Evolutionary conservation across 2,797 vertebrate species (phyloP).

Genomic region (Typhlichthys subterraneus): DNA sequence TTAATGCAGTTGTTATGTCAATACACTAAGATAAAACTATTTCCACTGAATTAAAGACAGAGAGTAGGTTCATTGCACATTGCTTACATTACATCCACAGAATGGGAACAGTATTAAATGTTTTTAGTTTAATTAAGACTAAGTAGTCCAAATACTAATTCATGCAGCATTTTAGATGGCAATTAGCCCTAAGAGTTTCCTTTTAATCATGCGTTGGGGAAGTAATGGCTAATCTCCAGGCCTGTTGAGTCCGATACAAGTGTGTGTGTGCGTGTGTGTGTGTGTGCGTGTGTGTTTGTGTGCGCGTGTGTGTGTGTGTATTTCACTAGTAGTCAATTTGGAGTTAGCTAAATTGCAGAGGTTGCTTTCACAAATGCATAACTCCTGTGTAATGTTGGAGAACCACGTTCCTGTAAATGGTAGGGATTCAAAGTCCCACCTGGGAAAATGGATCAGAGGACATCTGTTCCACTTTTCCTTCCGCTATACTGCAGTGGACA

Average conservation of each 20-base stretch:
- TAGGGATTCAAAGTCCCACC: neutral
- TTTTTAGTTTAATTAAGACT: neutral
- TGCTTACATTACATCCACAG: too few species aligned
- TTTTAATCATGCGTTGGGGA: too few species aligned
- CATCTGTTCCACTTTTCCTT: neutral
- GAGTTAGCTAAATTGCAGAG: neutral
- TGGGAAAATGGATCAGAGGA: neutral
- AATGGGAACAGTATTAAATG: too few species aligned
- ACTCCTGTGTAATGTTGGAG: too few species aligned
- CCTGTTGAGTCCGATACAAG: neutral
- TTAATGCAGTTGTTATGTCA: neutral
- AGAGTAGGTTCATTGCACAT: too few species aligned
- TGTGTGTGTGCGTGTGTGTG: constrained; percentile 6
- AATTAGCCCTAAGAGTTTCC: too few species aligned
- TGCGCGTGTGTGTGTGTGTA: constrained; percentile 8
- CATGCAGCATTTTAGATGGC: too few species aligned
- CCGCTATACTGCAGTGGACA: neutral
- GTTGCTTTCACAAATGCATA: neutral
- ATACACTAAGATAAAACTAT: too few species aligned
- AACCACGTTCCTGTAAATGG: neutral
- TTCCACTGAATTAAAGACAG: too few species aligned
- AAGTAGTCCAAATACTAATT: too few species aligned
- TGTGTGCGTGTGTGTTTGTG: neutral
- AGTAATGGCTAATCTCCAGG: neutral
- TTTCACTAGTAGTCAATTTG: constrained; percentile 7